phyloP scores from a whole-genome alignment of 2,797 vertebrate species.

The Enteromius mattozi region DNA sequence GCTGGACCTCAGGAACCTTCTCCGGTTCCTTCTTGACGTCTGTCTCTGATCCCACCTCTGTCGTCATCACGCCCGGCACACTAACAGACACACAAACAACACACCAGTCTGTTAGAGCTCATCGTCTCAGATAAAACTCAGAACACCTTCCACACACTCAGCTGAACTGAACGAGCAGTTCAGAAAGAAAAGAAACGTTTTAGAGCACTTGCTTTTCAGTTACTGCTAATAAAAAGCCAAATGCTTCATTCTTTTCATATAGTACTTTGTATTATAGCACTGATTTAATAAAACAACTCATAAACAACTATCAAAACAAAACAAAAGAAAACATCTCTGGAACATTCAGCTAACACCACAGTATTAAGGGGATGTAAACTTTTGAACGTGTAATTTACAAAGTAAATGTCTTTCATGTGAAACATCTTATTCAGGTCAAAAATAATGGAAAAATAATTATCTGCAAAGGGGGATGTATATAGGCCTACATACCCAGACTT shows the following conservation, averaged over 20 bases:
- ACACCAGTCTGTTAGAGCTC: neutral
- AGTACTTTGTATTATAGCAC: neutral
- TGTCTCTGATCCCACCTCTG: conserved; percentile 85
- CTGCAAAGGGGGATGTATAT: too few species aligned
- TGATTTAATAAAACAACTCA: neutral
- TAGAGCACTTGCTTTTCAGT: neutral
- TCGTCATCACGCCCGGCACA: conserved; percentile 86
- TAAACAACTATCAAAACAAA: too few species aligned
- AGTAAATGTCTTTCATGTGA: too few species aligned
- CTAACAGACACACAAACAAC: conserved; percentile 12
- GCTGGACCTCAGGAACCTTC: conserved; percentile 75
- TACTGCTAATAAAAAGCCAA: neutral
- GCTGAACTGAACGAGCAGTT: too few species aligned
- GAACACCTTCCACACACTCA: neutral
- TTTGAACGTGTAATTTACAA: too few species aligned
- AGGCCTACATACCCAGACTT: too few species aligned
- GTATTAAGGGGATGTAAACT: too few species aligned
- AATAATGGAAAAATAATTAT: too few species aligned
- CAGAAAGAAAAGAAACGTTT: neutral
- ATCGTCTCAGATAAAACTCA: neutral
- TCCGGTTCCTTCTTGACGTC: conserved; percentile 86
- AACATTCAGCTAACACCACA: too few species aligned
- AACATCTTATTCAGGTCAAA: too few species aligned
- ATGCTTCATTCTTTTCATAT: neutral
- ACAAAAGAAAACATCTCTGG: too few species aligned